Evolutionary conservation across 2,888 invertebrate genomes (phyloP), one percentile per base, ranked within the genome.

Genomic region (Epinotia ramella): DNA sequence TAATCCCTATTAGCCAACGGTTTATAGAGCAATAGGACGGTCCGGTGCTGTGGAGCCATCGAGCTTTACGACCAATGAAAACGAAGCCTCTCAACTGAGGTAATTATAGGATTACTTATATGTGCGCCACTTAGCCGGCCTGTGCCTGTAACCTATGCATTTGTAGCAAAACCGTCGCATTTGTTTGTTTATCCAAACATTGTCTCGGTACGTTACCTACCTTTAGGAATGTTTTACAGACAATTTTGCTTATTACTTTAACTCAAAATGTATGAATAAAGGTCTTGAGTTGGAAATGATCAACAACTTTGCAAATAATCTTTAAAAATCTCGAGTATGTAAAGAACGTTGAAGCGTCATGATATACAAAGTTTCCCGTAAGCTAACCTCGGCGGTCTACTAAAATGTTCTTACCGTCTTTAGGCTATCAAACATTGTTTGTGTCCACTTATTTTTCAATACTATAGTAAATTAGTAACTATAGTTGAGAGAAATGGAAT

Each of bases 21-120:
- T 92, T 91, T 91, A 91, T 90, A 89, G 88, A 89, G 89, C 89
- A 87, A 89, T 89, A 86, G 88, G 84, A 87, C 82, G 86, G 90
- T 86, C 88, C 86, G 83, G 82, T 83, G 88, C 84, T 90, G 89
- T 88, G 86, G 86, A 86, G 88, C 90, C 87, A 89, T 92, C 87
- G 85, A 86, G 87, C 87, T 93, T 92, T 92, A 93, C 89, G 92
- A 88, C 86, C 93, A 89, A 92, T 91, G 90, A 92, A 91, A 90
- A 86, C 87, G 86, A 86, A 89, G 88, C 89, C 88, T 84, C 87
- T 86, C 87, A 83, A 86, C 87, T 83, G 84, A 87, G 86, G 88
- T 91, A 90, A 92, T 92, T 92, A 92, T 88, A 87, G 91, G 91
- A 90, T 91, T 91, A 92, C 90, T 89, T 88, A 88, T 86, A 88